Evolutionary conservation across 2,797 vertebrate species (phyloP), one percentile per base, ranked within the genome.

Genomic region (Fratercula arctica): DNA sequence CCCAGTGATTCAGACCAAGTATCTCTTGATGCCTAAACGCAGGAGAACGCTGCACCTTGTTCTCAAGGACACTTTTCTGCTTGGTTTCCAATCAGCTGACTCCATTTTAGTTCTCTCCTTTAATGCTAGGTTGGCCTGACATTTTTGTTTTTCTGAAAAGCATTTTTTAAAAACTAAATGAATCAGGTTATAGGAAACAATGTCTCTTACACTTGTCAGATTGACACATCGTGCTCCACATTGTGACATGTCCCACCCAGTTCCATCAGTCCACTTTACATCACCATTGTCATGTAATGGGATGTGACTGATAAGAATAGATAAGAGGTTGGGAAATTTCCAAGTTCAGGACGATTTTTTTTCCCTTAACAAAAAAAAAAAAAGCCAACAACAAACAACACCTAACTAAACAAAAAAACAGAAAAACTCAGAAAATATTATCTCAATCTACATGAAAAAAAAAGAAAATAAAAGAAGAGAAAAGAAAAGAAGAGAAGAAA

Each of bases 311-410:
- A 87, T 84, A 75, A 29, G 43, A 95, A 45, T 53, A 81, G 64
- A 76, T 82, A 54, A 76, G 87, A 92, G 9, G 20, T 2, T 84
- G 79, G 57, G 37, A 91, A 60, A 75, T 91, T 93, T 96, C 82
- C 72, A 92, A 76, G 77, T 85, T 74, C 72, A 80, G 50, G 6
- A 87, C 33, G 1, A 2, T 3, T 28, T 60, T 75, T 54, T 31
- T 45, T 43, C n/a, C 9, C n/a, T 48, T 33, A 61, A 74, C 2
- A 19, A 50, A 46, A 48, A 46, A 70, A 2, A 19, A 41, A 59
- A 12, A 45, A 33, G 8, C 6, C 12, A 66, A 7, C 16, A 66
- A n/a, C 4, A 57, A 66, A 17, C 4, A 59, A 46, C 1, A 0
- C 26, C 16, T 1, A 61, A 31, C 2, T 3, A 54, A 37, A 59